phyloP scores from a whole-genome alignment of 1,140 invertebrate genomes.

The Charaxes varanes region DNA sequence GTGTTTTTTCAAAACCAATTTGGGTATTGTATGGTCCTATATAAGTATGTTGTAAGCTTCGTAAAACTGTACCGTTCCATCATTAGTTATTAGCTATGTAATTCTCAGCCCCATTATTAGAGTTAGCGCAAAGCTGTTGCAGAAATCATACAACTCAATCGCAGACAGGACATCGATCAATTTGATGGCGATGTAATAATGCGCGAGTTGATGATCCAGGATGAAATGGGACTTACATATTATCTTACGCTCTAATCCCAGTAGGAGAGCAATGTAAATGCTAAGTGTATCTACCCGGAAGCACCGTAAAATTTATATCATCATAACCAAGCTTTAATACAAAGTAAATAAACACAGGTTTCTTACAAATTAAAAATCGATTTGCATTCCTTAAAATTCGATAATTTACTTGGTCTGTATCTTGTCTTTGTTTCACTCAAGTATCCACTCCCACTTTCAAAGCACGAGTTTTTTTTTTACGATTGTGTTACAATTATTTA shows the following conservation, averaged over 20 bases:
- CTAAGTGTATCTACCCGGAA: background rate
- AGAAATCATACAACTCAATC: conserved; percentile 35
- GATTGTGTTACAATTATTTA: no score
- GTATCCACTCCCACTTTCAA: no score
- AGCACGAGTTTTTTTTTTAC: no score
- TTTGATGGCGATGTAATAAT: conserved; percentile 37
- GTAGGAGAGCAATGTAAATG: conserved; percentile 19
- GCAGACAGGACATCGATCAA: conserved; percentile 38
- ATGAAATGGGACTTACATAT: conserved; percentile 19
- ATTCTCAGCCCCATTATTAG: conserved; percentile 17
- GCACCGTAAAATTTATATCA: conserved; percentile 29
- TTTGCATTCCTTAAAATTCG: no score
- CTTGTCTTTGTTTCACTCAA: no score
- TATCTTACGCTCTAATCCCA: conserved; percentile 26
- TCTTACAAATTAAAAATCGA: no score
- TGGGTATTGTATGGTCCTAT: no score
- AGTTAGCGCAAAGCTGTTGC: conserved; percentile 19
- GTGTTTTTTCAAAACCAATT: no score
- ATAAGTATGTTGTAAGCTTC: no score
- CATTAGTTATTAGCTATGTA: conserved; percentile 14
- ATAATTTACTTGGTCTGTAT: no score
- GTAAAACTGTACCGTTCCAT: conserved; percentile 12
- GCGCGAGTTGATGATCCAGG: conserved; percentile 25
- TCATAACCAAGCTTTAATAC: no score
- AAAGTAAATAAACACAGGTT: no score